phyloP scores from a whole-genome alignment of 2,113 vertebrate species.

The Tenebrosternarchus preto region DNA sequence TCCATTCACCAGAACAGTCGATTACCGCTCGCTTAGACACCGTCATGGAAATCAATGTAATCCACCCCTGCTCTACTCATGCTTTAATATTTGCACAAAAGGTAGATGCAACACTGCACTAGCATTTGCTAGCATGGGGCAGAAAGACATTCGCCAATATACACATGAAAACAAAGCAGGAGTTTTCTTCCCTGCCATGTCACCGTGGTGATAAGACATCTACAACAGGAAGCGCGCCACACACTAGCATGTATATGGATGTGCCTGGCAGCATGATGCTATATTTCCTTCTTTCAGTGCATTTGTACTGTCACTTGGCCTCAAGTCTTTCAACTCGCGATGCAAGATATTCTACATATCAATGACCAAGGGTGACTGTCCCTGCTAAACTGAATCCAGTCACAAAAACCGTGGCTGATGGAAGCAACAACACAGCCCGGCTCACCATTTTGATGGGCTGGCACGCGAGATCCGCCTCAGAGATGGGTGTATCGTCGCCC shows the following conservation, averaged over 20 bases:
- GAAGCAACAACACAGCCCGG: background rate
- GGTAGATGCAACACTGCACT: background rate
- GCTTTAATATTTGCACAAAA: slow-evolving; percentile 25
- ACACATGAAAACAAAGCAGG: slow-evolving; percentile 12
- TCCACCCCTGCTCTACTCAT: slow-evolving; percentile 9
- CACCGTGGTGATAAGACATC: slow-evolving; percentile 49
- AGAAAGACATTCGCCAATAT: background rate
- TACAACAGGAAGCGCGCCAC: slow-evolving; percentile 50
- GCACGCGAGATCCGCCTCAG: slow-evolving; percentile 83
- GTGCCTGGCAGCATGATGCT: background rate
- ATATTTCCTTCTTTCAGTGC: background rate
- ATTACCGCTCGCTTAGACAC: slow-evolving; percentile 12
- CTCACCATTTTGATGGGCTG: slow-evolving; percentile 97
- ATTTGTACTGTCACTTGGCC: background rate
- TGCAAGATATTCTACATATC: background rate
- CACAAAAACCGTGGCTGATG: background rate
- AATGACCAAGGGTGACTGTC: background rate
- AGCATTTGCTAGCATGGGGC: background rate
- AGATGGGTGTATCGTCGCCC: slow-evolving; percentile 88
- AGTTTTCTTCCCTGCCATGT: slow-evolving; percentile 29
- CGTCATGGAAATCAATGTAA: slow-evolving; percentile 22
- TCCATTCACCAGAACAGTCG: slow-evolving; percentile 23
- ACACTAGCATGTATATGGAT: background rate
- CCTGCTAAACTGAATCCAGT: background rate
- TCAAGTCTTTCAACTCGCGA: background rate